These are phyloP conservation scores for Cephus spinipes DNA, from an alignment of 2,888 invertebrate genomes.

Conservation along the genomic window DNA sequence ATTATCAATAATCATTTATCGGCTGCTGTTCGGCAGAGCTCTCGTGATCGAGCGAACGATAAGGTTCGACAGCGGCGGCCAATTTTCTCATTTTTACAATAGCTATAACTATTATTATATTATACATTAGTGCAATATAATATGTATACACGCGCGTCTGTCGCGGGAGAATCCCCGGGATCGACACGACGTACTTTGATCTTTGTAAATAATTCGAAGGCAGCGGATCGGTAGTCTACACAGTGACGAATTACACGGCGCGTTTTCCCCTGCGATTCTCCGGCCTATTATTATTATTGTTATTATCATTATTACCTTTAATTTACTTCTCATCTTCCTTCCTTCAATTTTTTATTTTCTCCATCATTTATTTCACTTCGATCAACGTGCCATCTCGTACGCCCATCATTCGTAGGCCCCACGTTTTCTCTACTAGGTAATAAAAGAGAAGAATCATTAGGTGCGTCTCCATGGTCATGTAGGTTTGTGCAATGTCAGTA, in stretches of 20 bases:
- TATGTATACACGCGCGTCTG: neutral
- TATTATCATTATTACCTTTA: neutral
- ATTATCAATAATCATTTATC: neutral
- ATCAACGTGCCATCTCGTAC: slow-evolving; percentile 1
- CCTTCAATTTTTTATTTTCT: neutral
- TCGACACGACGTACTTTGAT: neutral
- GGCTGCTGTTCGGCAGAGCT: neutral
- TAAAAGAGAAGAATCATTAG: neutral
- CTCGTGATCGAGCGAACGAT: neutral
- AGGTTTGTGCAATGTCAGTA: slow-evolving; percentile 2
- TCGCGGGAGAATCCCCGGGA: neutral
- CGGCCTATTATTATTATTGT: neutral
- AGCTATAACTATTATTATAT: neutral
- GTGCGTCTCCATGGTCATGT: neutral
- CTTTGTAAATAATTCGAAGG: slow-evolving; percentile 5
- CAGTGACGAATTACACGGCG: neutral
- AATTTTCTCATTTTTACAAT: neutral
- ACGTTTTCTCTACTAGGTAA: neutral
- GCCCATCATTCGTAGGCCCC: neutral
- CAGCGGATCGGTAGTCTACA: neutral
- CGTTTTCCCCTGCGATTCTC: neutral
- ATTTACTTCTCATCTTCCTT: neutral
- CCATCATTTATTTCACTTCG: neutral
- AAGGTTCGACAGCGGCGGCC: neutral
- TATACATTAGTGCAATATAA: slow-evolving; percentile 5